Evolutionary conservation across 2,888 invertebrate species (phyloP).

Genomic region (Caenorhabditis sp.): DNA sequence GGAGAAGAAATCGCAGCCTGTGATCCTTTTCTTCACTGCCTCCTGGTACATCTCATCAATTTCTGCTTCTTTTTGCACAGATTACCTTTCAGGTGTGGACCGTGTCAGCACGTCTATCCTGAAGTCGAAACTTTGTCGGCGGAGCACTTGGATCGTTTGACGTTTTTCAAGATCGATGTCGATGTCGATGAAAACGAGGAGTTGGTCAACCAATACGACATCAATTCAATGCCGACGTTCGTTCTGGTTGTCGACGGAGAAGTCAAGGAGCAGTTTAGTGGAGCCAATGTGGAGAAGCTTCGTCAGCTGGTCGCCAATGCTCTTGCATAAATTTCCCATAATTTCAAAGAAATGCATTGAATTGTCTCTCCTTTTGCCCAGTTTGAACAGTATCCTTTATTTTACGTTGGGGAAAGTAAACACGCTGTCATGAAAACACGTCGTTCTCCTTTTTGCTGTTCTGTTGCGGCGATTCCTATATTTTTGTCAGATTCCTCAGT

Average conservation of each 20-base stretch:
- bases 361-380: no score
- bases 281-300: slow-evolving; percentile 32
- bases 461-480: no score
- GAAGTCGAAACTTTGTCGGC: slow-evolving; percentile 3
- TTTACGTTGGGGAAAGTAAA: no score
- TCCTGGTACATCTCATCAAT: slow-evolving; percentile 16
- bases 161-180: slow-evolving; percentile 34
- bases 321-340: no score
- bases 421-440: no score
- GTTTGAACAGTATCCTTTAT: no score
- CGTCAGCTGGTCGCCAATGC: no score
- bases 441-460: no score
- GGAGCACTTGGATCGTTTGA: neutral
- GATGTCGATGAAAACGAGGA: slow-evolving; percentile 25
- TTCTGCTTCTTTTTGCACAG: neutral
- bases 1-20: slow-evolving; percentile 10
- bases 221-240: slow-evolving; percentile 35
- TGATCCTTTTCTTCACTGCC: slow-evolving; percentile 42
- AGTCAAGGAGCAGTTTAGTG: slow-evolving; percentile 13
- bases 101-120: slow-evolving; percentile 29
- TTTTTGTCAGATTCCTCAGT: no score
- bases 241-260: slow-evolving; percentile 21
- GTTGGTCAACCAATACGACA: slow-evolving; percentile 3
- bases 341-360: no score
- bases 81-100: slow-evolving; percentile 42